Conservation (phyloP, 2,113 vertebrate species). For the western clawed frog (Xenopus tropicalis) region UCB_Xtro_10.0 CM004443.2:175500501-175501000, state of each 20-base stretch:
- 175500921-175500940: slow-evolving; percentile 81
- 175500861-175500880: slow-evolving; percentile 34
- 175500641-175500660: slow-evolving; percentile 59
- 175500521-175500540: slow-evolving; percentile 75
- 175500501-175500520: slow-evolving; percentile 54
- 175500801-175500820: slow-evolving; percentile 80
- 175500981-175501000: slow-evolving; percentile 91
- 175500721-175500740: slow-evolving; percentile 52
- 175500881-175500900: slow-evolving; percentile 57
- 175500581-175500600: slow-evolving; percentile 73
- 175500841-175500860: slow-evolving; percentile 67
- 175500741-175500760: slow-evolving; percentile 56
- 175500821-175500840: slow-evolving; percentile 78
- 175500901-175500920: slow-evolving; percentile 54
- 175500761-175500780: slow-evolving; percentile 62
- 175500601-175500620: slow-evolving; percentile 77
- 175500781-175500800: slow-evolving; percentile 59
- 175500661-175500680: slow-evolving; percentile 67
- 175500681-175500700: slow-evolving; percentile 52
- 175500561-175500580: slow-evolving; percentile 80
- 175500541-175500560: slow-evolving; percentile 80
- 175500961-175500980: slow-evolving; percentile 92
- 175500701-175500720: slow-evolving; percentile 54
- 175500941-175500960: slow-evolving; percentile 87
- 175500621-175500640: slow-evolving; percentile 88